A percentile compares a stretch with the other conserved stretches of the same genome.
phyloP scores from a whole-genome alignment of 2,888 invertebrate genomes.

The Tetragnatha montana region DNA sequence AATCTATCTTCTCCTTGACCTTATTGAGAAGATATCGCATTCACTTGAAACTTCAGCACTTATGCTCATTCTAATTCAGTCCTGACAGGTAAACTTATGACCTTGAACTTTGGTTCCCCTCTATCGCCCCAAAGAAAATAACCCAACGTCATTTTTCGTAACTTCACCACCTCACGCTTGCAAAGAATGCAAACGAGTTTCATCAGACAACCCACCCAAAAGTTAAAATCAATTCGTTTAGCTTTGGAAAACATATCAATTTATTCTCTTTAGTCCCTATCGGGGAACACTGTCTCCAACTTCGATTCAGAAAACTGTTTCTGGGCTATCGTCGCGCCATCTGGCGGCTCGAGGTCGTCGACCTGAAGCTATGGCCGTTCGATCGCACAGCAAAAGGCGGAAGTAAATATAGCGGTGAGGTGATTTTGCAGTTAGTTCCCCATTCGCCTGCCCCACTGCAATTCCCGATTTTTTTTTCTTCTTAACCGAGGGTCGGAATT shows the following conservation, averaged over 20 bases:
- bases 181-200: background rate
- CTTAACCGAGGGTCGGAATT: slow-evolving; percentile 1
- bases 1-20: no score
- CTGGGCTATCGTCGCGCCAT: slow-evolving; percentile 45
- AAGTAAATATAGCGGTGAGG: slow-evolving; percentile 61
- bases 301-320: slow-evolving; percentile 33
- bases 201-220: background rate
- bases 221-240: no score
- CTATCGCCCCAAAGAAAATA: no score
- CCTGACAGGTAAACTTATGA: no score
- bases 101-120: no score
- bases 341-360: slow-evolving; percentile 43
- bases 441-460: slow-evolving; percentile 41
- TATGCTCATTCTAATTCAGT: no score
- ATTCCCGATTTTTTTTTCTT: slow-evolving; percentile 2
- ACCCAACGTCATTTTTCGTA: no score
- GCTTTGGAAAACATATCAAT: background rate
- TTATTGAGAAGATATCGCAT: no score
- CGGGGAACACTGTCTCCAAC: background rate
- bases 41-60: no score
- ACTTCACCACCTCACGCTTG: background rate
- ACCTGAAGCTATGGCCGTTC: slow-evolving; percentile 48
- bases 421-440: slow-evolving; percentile 20
- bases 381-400: slow-evolving; percentile 52
- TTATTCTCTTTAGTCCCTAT: background rate